A percentile compares a stretch with the other conserved stretches of the same genome.
These are phyloP conservation scores for Pterophyllum scalare DNA, from an alignment of 2,113 vertebrate genomes.

Conservation along the genomic window DNA sequence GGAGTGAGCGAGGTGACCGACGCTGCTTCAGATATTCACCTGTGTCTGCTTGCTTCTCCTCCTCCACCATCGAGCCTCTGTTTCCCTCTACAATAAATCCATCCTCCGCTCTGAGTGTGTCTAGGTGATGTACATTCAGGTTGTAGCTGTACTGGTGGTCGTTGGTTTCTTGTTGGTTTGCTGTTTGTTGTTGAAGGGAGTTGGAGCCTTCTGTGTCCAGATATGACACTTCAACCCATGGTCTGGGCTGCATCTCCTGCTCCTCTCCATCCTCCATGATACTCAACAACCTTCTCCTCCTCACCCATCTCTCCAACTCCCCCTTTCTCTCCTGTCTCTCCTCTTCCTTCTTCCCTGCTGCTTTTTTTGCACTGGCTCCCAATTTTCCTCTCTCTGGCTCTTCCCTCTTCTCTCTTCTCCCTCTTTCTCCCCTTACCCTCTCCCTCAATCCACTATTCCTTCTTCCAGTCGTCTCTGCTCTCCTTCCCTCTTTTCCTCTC, in stretches of 20 bases:
- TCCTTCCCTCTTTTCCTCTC: conserved; percentile 58
- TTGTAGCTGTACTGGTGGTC: conserved; percentile 64
- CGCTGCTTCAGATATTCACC: conserved; percentile 47
- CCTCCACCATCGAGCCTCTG: not conserved
- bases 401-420: conserved; percentile 69
- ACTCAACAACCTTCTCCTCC: conserved; percentile 74
- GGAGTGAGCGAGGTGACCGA: conserved; percentile 73
- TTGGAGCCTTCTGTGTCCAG: not conserved
- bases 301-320: conserved; percentile 62
- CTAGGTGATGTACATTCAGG: conserved; percentile 39
- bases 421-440: conserved; percentile 60
- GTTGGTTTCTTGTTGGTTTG: conserved; percentile 29
- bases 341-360: conserved; percentile 24
- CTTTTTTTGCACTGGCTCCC: conserved; percentile 8
- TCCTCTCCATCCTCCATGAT: conserved; percentile 57
- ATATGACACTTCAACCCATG: conserved; percentile 21
- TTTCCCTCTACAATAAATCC: conserved; percentile 29
- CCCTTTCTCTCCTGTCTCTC: conserved; percentile 29
- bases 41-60: conserved; percentile 25
- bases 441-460: conserved; percentile 53
- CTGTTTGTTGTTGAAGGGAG: not conserved
- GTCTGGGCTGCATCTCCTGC: not conserved
- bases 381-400: conserved; percentile 51
- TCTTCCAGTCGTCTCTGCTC: conserved; percentile 40
- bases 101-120: conserved; percentile 51